Evolutionary conservation across 2,888 invertebrate species (phyloP).

Genomic region (Mycalesis mineus): DNA sequence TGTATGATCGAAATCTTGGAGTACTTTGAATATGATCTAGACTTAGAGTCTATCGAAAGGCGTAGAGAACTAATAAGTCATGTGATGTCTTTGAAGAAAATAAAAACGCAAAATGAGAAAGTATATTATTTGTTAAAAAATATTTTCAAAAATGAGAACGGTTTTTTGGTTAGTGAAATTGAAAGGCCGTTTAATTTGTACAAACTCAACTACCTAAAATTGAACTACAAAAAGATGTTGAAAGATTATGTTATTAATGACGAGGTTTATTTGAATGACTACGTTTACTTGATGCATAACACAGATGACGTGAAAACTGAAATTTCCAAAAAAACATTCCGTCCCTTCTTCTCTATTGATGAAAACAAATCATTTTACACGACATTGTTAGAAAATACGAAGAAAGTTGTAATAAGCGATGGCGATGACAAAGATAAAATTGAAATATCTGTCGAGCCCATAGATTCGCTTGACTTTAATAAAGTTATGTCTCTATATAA

Average conservation of each 20-base stretch:
- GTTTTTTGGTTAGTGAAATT: constrained; percentile 40
- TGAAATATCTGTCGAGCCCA: constrained; percentile 25
- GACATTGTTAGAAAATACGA: constrained; percentile 30
- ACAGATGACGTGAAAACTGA: constrained; percentile 17
- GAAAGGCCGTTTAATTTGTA: constrained; percentile 35
- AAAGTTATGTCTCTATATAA: constrained; percentile 30
- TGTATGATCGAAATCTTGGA: constrained; percentile 44
- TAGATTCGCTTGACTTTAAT: constrained; percentile 33
- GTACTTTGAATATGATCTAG: constrained; percentile 26
- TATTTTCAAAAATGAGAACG: constrained; percentile 39
- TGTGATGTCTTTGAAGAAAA: constrained; percentile 39
- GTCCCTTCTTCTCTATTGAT: constrained; percentile 37
- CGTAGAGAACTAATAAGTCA: constrained; percentile 37
- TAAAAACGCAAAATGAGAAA: constrained; percentile 31
- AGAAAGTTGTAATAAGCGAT: constrained; percentile 31
- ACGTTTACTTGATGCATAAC: constrained; percentile 34
- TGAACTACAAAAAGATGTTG: constrained; percentile 37
- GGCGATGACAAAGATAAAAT: constrained; percentile 29
- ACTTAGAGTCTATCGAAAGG: constrained; percentile 30
- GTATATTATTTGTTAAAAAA: constrained; percentile 35
- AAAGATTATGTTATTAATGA: constrained; percentile 30
- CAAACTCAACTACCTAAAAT: constrained; percentile 40
- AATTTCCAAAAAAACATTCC: constrained; percentile 37
- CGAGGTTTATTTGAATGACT: constrained; percentile 38
- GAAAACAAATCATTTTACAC: constrained; percentile 38